Conservation (phyloP, 2,113 vertebrate genomes). For the Gallinago paraguaiae region DNA sequence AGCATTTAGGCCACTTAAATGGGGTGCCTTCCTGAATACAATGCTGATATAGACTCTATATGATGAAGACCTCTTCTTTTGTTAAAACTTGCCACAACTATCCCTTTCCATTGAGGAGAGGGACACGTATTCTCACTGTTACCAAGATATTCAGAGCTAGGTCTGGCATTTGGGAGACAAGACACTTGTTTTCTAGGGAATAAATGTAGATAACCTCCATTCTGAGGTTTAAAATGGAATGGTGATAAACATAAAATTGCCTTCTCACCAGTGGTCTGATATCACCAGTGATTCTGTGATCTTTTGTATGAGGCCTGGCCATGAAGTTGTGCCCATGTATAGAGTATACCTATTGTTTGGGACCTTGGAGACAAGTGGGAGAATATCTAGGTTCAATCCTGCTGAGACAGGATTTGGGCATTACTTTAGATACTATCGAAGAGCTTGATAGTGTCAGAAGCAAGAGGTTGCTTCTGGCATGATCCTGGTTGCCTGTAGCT, state of each 20-base stretch:
- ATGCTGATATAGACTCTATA: not conserved
- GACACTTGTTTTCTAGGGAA: not conserved
- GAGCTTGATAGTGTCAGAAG: not conserved
- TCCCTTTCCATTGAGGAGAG: not conserved
- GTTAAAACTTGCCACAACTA: not conserved
- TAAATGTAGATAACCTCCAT: not conserved
- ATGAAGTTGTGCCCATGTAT: not conserved
- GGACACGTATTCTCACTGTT: not conserved
- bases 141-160: not conserved
- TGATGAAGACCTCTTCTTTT: not conserved
- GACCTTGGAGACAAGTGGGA: not conserved
- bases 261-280: not conserved
- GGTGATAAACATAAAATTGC: not conserved
- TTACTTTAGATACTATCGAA: slow-evolving; percentile 35
- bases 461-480: slow-evolving; percentile 23
- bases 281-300: too few relatives aligned
- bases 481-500: not conserved
- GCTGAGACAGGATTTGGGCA: not conserved
- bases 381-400: not conserved
- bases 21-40: not conserved
- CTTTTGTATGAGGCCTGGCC: not conserved
- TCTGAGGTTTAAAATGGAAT: not conserved
- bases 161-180: not conserved
- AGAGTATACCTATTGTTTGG: not conserved
- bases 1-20: not conserved